Percentiles rank a stretch among this genome's conserved stretches.
Conservation (phyloP, 2,797 vertebrate genomes). For the Chaetodon trifasciatus region DNA sequence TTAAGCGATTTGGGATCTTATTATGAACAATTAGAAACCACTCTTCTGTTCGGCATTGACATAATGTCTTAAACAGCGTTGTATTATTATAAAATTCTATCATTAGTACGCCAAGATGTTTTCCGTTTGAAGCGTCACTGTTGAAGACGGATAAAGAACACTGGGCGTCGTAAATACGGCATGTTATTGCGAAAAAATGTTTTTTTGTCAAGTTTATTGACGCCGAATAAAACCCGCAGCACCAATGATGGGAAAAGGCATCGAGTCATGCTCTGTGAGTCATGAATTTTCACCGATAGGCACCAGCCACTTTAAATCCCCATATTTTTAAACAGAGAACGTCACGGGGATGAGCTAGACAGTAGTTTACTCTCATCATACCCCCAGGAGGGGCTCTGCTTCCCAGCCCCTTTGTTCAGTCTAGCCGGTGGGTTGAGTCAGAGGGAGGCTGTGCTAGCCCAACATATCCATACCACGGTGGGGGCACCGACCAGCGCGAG, state of each 20-base stretch:
- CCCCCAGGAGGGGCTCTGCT: constrained; percentile 78
- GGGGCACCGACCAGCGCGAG: constrained; percentile 22
- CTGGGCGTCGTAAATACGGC: neutral
- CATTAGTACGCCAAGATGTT: neutral
- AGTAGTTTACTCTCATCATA: constrained; percentile 42
- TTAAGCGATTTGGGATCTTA: accelerated
- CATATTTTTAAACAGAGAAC: neutral
- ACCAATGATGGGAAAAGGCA: accelerated
- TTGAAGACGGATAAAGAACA: neutral
- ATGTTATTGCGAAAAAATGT: accelerated
- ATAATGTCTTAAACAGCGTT: accelerated
- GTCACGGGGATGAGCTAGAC: constrained; percentile 31
- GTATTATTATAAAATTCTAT: neutral
- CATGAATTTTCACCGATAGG: neutral
- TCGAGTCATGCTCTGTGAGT: constrained; percentile 3
- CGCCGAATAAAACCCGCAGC: neutral
- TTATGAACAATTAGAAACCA: accelerated
- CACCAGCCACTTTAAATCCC: neutral
- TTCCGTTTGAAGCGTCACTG: accelerated
- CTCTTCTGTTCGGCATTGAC: neutral
- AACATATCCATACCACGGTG: constrained; percentile 9
- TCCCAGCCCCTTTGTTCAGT: constrained; percentile 81
- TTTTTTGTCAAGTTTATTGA: neutral
- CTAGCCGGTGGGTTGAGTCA: constrained; percentile 80
- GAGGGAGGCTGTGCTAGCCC: constrained; percentile 63